These are phyloP conservation scores for Naja naja DNA, from an alignment of 2,113 vertebrate species.

Conservation along the genomic window DNA sequence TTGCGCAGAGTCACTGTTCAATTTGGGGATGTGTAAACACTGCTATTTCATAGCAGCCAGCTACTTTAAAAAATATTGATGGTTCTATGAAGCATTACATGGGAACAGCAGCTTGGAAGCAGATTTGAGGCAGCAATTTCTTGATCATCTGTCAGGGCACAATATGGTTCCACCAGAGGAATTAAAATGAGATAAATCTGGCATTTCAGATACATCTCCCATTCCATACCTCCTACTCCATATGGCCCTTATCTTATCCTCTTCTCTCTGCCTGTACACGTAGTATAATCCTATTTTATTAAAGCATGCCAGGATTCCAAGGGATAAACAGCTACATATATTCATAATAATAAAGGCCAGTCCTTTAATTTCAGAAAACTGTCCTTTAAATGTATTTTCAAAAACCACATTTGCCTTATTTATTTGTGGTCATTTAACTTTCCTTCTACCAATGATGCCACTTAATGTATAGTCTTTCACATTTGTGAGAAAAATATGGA, in stretches of 20 bases:
- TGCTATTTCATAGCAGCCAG: background rate
- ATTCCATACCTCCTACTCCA: background rate
- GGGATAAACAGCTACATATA: background rate
- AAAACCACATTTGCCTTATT: background rate
- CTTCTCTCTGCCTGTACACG: background rate
- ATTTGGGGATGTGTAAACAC: constrained; percentile 23
- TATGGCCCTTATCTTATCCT: background rate
- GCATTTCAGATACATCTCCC: background rate
- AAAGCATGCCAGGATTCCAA: background rate
- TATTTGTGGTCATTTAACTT: background rate
- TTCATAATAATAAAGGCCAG: background rate
- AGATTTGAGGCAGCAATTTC: background rate
- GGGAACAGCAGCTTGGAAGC: background rate
- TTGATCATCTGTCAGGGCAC: background rate
- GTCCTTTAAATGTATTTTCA: background rate
- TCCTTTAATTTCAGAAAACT: background rate
- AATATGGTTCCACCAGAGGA: background rate
- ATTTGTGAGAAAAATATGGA: background rate
- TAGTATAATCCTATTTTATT: background rate
- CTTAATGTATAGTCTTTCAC: background rate
- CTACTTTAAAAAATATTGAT: background rate
- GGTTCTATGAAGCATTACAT: background rate
- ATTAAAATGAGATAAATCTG: background rate
- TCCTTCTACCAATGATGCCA: background rate
- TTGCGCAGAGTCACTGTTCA: background rate